Evolutionary conservation across 2,113 vertebrate genomes (phyloP).

Genomic region (Erpornis zantholeuca): DNA sequence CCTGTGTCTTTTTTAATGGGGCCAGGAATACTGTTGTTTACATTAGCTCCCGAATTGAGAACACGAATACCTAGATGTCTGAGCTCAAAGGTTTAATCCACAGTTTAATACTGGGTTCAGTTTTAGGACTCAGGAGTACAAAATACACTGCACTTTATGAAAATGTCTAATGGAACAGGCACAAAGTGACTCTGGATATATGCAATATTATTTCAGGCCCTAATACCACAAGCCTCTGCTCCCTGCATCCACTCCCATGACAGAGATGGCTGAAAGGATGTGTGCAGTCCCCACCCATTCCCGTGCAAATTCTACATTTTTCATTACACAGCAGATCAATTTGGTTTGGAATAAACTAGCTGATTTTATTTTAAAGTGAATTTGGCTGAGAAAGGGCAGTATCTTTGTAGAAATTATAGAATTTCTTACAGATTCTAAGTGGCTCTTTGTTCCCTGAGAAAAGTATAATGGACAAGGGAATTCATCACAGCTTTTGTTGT

Average conservation of each 20-base stretch:
- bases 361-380: not conserved
- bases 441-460: not conserved
- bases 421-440: not conserved
- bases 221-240: fast-evolving
- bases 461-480: not conserved
- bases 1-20: not conserved
- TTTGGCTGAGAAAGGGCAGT: not conserved
- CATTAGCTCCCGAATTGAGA: not conserved
- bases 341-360: not conserved
- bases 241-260: not conserved
- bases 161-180: not conserved
- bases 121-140: not conserved
- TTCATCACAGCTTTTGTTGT: not conserved
- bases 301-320: not conserved
- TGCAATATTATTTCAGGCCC: not conserved
- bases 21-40: not conserved
- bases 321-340: not conserved
- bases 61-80: not conserved
- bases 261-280: not conserved
- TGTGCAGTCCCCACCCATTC: not conserved
- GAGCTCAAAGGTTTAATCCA: not conserved
- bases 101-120: not conserved
- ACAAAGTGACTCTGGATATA: not conserved
- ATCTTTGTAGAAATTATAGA: not conserved
- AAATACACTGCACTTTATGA: not conserved